These are phyloP conservation scores for Mormyrops boulengeri DNA, from an alignment of 2,797 vertebrate species.

Conservation along the genomic window DNA sequence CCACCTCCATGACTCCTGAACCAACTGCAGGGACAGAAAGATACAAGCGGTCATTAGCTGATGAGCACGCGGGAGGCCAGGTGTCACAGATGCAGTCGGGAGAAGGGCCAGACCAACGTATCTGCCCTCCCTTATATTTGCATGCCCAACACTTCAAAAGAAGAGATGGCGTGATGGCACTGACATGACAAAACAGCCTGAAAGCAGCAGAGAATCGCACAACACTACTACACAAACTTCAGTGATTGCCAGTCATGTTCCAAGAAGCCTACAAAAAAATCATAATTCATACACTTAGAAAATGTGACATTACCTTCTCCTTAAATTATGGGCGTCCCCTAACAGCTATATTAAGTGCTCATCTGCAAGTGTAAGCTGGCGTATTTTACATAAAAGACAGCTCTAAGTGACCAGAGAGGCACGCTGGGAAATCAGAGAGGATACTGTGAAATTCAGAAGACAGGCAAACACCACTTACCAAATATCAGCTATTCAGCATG, in stretches of 20 bases:
- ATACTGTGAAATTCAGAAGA: not conserved
- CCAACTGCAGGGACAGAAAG: constrained; percentile 11
- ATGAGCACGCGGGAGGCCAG: not conserved
- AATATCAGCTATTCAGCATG: not conserved
- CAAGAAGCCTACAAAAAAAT: not conserved
- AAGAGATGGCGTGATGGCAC: not conserved
- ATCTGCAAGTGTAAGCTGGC: not conserved
- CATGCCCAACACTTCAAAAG: not conserved
- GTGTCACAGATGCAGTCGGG: not conserved
- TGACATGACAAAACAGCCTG: not conserved
- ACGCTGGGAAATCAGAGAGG: not conserved
- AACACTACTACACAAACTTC: not conserved
- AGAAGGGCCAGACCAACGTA: not conserved
- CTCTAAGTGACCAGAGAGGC: not conserved
- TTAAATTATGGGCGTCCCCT: not conserved
- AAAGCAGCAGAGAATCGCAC: not conserved
- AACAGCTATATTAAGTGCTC: not conserved
- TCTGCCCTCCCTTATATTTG: not conserved
- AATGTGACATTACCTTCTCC: not conserved
- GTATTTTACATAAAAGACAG: not conserved
- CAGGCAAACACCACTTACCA: not conserved
- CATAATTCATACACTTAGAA: not conserved
- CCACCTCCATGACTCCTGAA: constrained; percentile 82
- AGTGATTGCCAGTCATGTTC: not conserved
- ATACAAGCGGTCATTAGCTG: not conserved